Conservation (phyloP, 2,888 invertebrate genomes). For the Sarcophaga variegata region DNA sequence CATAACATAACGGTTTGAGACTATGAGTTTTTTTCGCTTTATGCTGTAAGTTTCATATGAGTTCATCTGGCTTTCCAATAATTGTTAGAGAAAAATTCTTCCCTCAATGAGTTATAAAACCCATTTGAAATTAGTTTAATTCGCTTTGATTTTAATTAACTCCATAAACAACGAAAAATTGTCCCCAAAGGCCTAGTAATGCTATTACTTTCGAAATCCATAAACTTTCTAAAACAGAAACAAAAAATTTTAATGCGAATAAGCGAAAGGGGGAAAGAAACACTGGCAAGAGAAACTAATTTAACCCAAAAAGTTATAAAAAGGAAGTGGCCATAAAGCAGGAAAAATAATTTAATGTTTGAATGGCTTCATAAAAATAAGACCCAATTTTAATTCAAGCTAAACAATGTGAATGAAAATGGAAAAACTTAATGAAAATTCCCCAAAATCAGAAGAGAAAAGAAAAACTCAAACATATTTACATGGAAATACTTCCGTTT, state of each 20-base stretch:
- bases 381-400: slow-evolving; percentile 11
- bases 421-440: not conserved
- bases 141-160: not conserved
- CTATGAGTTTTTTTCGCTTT: too few relatives aligned
- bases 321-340: not conserved
- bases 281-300: not conserved
- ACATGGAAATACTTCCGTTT: slow-evolving; percentile 18
- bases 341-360: slow-evolving; percentile 23
- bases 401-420: not conserved
- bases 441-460: not conserved
- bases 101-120: too few relatives aligned
- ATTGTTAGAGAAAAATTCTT: too few relatives aligned
- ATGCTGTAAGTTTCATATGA: too few relatives aligned
- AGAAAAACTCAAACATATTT: not conserved
- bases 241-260: not conserved
- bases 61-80: too few relatives aligned
- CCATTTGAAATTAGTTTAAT: not conserved
- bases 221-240: not conserved
- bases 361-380: slow-evolving; percentile 18
- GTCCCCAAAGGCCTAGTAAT: slow-evolving; percentile 1
- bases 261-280: not conserved
- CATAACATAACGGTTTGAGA: too few relatives aligned
- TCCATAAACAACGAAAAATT: not conserved
- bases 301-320: slow-evolving; percentile 2
- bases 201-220: not conserved